Evolutionary conservation across 2,113 vertebrate species (phyloP), one percentile per base, ranked within the genome.

Genomic region (Actinemys pallida): DNA sequence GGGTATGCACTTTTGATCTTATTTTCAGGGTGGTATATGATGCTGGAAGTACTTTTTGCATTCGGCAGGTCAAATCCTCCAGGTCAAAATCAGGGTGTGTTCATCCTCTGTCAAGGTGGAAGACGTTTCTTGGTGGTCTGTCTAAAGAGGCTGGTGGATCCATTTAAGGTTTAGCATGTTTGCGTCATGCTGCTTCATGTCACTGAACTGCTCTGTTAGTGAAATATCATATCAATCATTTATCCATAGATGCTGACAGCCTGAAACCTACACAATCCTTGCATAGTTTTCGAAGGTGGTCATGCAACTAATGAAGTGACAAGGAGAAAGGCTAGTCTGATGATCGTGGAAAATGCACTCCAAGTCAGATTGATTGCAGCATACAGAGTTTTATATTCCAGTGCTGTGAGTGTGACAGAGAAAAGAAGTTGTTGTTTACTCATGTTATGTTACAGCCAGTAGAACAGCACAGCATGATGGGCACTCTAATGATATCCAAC

Each of bases 291-390:
- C 4, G 14, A 72, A 90, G 93, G 95, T 94, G 83, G 45, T 82
- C 39, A 12, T 7, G 1, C 59, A 83, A 76, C 86, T 93, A 62
- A 93, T 94, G 88, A 87, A 91, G 69, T 86, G 96, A 86, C 84
- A 93, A 49, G 54, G 81, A 27, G 80, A 10, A 59, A 88, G 82
- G 86, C 56, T 3, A 13, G 81, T 0, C 0, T 90, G 86, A 83
- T 5, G 4, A 62, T 10, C 31, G 85, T 53, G 84, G 90, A 59
- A 90, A 91, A 84, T n/a, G 49, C 57, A 17, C 85, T 79, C 47
- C 1, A 2, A 56, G 86, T 75, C 1, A 45, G 80, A 83, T 5
- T 65, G 88, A 79, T 90, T 45, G 22, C 89, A 76, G 57, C 89
- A 3, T 0, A 0, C 75, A 83, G 86, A 65, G 29, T 76, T 82